These are phyloP conservation scores for Diachrysia chrysitis DNA, from an alignment of 2,888 invertebrate species.

Conservation along the genomic window DNA sequence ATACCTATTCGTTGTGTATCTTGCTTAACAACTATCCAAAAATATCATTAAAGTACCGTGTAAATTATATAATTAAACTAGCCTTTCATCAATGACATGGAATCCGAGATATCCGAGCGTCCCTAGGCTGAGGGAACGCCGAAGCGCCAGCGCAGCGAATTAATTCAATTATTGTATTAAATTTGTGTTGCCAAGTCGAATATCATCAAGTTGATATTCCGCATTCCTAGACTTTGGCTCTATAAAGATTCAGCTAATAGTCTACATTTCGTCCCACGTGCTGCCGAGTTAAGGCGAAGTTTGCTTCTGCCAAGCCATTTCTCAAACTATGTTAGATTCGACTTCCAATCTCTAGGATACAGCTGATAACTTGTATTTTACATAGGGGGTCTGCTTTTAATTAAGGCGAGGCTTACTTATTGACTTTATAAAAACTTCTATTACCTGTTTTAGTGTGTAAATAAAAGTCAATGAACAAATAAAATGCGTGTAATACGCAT, in stretches of 20 bases:
- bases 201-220: slow-evolving; percentile 71
- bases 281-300: slow-evolving; percentile 71
- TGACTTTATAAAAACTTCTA: no score
- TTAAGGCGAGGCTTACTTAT: no score
- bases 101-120: slow-evolving; percentile 33
- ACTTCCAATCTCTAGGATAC: not conserved
- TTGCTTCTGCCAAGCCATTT: slow-evolving; percentile 3
- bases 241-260: slow-evolving; percentile 79
- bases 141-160: slow-evolving; percentile 36
- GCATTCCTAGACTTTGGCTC: slow-evolving; percentile 77
- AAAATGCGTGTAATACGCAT: not conserved
- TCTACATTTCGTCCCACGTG: slow-evolving; percentile 77
- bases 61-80: slow-evolving; percentile 25
- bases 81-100: slow-evolving; percentile 49
- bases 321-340: not conserved
- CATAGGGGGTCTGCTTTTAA: no score
- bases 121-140: slow-evolving; percentile 32
- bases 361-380: not conserved
- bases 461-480: not conserved
- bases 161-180: slow-evolving; percentile 44
- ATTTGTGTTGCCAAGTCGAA: slow-evolving; percentile 64
- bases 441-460: no score
- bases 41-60: slow-evolving; percentile 17
- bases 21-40: slow-evolving; percentile 15
- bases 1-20: not conserved